phyloP scores from a whole-genome alignment of 2,113 vertebrate species.

The Orycteropus afer region DNA sequence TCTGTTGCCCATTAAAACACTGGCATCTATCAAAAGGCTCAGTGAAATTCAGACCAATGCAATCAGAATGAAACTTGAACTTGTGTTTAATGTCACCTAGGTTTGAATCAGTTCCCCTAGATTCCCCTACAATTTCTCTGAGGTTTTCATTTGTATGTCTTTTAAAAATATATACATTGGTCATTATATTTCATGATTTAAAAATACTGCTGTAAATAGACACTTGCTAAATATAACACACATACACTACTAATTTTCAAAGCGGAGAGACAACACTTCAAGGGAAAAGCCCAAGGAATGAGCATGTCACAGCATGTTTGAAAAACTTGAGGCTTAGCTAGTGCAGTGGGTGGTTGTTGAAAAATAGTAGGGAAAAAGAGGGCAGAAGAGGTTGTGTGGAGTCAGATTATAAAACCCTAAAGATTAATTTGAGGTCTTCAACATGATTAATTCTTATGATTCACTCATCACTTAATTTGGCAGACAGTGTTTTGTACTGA shows the following conservation, averaged over 20 bases:
- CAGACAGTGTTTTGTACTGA: neutral
- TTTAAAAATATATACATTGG: constrained; percentile 58
- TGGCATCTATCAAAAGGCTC: constrained; percentile 71
- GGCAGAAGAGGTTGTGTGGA: neutral
- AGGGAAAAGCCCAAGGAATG: neutral
- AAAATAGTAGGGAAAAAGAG: neutral
- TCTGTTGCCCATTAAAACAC: constrained; percentile 74
- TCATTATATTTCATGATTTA: constrained; percentile 48
- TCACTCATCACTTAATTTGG: neutral
- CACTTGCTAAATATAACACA: constrained; percentile 62
- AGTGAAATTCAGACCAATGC: constrained; percentile 62
- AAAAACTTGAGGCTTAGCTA: neutral
- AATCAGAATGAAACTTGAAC: constrained; percentile 75
- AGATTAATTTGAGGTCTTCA: neutral
- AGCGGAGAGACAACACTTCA: neutral
- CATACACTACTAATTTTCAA: constrained; percentile 3
- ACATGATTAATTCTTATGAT: constrained; percentile 5
- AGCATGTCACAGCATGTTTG: neutral
- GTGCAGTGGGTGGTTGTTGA: neutral
- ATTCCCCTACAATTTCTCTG: constrained; percentile 55
- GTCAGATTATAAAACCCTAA: neutral
- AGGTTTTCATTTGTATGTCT: constrained; percentile 19
- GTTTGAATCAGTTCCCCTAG: constrained; percentile 61
- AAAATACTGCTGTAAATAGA: constrained; percentile 50
- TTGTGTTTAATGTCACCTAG: constrained; percentile 72